Evolutionary conservation across 2,113 vertebrate species (phyloP), one percentile per base, ranked within the genome.

Genomic region (Micromys minutus): DNA sequence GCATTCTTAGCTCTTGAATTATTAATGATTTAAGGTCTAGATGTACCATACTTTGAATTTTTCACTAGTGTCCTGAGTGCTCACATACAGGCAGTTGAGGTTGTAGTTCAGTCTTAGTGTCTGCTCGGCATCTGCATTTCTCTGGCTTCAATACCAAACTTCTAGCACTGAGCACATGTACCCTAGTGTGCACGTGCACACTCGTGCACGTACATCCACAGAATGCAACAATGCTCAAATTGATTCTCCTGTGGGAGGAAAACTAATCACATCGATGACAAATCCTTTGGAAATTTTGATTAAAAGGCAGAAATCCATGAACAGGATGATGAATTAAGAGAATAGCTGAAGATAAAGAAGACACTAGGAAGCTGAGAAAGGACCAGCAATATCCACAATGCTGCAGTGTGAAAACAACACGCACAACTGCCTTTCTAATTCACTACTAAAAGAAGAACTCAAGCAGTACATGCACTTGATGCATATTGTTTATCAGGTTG

Each of bases 361-460:
- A 91, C 3, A 77, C 7, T 34, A 10, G 86, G 92, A 77, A 71
- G n/a, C 31, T 76, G 69, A 77, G 2, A 69, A 29, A 89, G 7
- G 34, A 9, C 55, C 84, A 75, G 42, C 10, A 92, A 88, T 84
- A 75, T 4, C 15, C 13, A 63, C 47, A 89, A 13, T 5, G 15
- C 45, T 74, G 74, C 50, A 80, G 88, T 76, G 57, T 90, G 57
- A 88, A 88, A 92, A 84, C 31, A 94, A 93, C 84, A 92, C 77
- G 39, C 90, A 75, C 0, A 50, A 67, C 4, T 39, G 7, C 75
- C 52, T 85, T n/a, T 69, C 21, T 21, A 34, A 81, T 39, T 86
- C 69, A 45, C 31, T 75, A 75, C 45, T n/a, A 92, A 95, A 80
- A 42, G 24, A 93, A 94, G 57, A 80, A 24, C 7, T 95, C 42